Conservation (phyloP, 2,797 vertebrate genomes). For the Sternarchorhynchus goeldii region DNA sequence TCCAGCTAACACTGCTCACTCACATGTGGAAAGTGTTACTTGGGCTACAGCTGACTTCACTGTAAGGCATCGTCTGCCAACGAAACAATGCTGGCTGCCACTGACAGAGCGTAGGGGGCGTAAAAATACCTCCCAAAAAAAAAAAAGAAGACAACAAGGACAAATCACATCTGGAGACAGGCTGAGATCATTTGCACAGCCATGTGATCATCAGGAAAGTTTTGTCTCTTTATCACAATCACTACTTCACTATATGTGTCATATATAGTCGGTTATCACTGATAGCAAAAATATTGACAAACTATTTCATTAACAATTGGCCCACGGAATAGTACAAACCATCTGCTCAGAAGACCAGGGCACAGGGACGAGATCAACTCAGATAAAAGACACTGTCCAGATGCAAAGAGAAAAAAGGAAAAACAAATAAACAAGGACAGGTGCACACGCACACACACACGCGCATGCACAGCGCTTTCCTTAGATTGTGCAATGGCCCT, state of each 20-base stretch:
- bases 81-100: not conserved
- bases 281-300: no score
- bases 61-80: not conserved
- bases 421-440: no score
- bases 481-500: not conserved
- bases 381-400: conserved; percentile 35
- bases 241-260: no score
- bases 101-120: not conserved
- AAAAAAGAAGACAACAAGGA: not conserved
- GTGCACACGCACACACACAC: not conserved
- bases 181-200: no score
- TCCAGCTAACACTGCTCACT: not conserved
- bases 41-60: conserved; percentile 3
- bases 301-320: no score
- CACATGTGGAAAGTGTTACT: conserved; percentile 23
- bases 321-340: conserved; percentile 17
- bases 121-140: not conserved
- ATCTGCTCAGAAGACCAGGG: conserved; percentile 23
- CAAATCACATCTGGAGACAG: no score
- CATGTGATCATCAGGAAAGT: no score
- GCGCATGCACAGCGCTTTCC: not conserved
- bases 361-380: conserved; percentile 11
- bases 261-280: no score
- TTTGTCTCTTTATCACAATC: no score
- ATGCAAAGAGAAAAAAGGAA: conserved; percentile 5